A percentile compares a stretch with the other conserved stretches of the same genome.
Evolutionary conservation across 2,888 invertebrate genomes (phyloP).

Genomic region (Eilema sororculum): DNA sequence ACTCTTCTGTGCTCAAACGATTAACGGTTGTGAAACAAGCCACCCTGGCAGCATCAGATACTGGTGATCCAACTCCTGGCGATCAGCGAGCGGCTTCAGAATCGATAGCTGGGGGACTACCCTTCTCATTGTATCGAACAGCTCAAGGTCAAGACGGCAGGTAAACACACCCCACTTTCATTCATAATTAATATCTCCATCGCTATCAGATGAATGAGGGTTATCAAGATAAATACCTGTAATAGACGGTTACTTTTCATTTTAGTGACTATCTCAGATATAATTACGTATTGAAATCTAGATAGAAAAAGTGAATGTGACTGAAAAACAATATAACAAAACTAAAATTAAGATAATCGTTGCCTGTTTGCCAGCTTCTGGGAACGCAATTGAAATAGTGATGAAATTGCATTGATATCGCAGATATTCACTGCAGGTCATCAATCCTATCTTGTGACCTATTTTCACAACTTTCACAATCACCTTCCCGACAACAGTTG

Average conservation of each 20-base stretch:
- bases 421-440: constrained; percentile 65
- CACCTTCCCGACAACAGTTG: constrained; percentile 71
- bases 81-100: constrained; percentile 60
- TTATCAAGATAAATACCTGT: constrained; percentile 23
- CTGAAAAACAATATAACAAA: constrained; percentile 22
- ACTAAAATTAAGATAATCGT: constrained; percentile 43
- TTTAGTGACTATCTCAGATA: not conserved
- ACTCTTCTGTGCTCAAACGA: constrained; percentile 47
- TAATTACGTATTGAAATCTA: constrained; percentile 3
- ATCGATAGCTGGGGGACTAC: constrained; percentile 63
- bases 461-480: constrained; percentile 79
- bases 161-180: constrained; percentile 69
- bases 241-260: not conserved
- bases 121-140: constrained; percentile 59
- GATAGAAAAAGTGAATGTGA: constrained; percentile 29
- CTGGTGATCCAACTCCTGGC: constrained; percentile 54
- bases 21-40: constrained; percentile 45
- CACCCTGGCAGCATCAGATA: constrained; percentile 58
- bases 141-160: constrained; percentile 76
- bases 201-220: constrained; percentile 37
- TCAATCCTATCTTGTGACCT: constrained; percentile 71
- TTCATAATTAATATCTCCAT: constrained; percentile 49
- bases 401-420: constrained; percentile 72
- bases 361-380: constrained; percentile 35
- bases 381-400: constrained; percentile 35